phyloP scores from a whole-genome alignment of 2,113 vertebrate genomes.

The Notarius quadriscutis region DNA sequence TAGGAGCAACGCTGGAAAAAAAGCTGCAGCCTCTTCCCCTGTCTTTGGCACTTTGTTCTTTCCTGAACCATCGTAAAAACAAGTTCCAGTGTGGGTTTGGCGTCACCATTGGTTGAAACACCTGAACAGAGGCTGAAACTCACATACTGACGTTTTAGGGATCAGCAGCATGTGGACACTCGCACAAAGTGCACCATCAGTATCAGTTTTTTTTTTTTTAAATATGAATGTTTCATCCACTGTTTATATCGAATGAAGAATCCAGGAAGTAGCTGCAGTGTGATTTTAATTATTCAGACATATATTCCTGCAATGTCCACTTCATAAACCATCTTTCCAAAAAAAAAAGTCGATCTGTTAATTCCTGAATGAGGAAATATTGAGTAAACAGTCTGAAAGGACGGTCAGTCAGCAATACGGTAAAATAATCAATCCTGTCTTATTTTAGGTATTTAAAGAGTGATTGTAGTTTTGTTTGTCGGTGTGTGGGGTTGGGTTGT shows the following conservation, averaged over 20 bases:
- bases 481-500: neutral
- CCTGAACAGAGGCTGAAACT: neutral
- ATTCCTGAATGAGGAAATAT: neutral
- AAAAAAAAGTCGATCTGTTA: neutral
- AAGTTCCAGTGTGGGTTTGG: conserved; percentile 89
- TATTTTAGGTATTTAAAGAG: neutral
- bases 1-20: conserved; percentile 85
- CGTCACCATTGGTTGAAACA: conserved; percentile 79
- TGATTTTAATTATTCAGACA: neutral
- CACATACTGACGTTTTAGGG: neutral
- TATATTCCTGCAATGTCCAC: neutral
- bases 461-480: neutral
- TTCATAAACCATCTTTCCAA: neutral
- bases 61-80: conserved; percentile 88
- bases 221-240: neutral
- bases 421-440: neutral
- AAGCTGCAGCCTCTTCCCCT: conserved; percentile 83
- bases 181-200: neutral
- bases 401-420: neutral
- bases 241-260: neutral
- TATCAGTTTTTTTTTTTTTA: neutral
- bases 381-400: neutral
- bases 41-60: conserved; percentile 82
- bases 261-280: neutral
- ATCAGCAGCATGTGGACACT: conserved; percentile 15